Percentiles rank a stretch among this genome's conserved stretches.
Evolutionary conservation across 2,113 vertebrate species (phyloP).

Genomic region (Passer montanus): DNA sequence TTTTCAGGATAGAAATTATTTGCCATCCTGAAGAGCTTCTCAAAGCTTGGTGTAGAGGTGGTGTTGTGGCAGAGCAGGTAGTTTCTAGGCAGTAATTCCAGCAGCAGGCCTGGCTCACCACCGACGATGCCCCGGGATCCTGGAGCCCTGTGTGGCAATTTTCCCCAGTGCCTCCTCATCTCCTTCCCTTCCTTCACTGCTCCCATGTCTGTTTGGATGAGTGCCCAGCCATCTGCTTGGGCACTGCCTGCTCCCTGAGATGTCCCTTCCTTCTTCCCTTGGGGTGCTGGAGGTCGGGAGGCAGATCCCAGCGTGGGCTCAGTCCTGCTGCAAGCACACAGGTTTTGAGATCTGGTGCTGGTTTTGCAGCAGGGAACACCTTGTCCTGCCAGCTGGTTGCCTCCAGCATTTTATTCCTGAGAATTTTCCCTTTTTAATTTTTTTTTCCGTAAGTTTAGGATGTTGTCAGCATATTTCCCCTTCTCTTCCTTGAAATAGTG

Average conservation of each 20-base stretch:
- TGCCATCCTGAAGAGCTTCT: neutral
- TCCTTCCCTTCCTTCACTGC: neutral
- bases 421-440: neutral
- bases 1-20: neutral
- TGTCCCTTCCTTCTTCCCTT: neutral
- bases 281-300: neutral
- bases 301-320: neutral
- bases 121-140: accelerated
- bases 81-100: neutral
- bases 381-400: neutral
- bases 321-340: neutral
- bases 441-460: neutral
- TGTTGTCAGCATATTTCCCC: neutral
- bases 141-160: neutral
- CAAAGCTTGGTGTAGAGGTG: neutral
- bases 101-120: neutral
- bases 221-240: slow-evolving; percentile 32
- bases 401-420: neutral
- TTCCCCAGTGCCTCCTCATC: neutral
- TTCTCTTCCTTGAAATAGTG: neutral
- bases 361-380: neutral
- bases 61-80: neutral
- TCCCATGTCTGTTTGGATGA: neutral
- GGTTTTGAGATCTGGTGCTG: neutral
- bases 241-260: neutral